Evolutionary conservation across 2,113 vertebrate genomes (phyloP).

Genomic region (Thymallus thymallus): DNA sequence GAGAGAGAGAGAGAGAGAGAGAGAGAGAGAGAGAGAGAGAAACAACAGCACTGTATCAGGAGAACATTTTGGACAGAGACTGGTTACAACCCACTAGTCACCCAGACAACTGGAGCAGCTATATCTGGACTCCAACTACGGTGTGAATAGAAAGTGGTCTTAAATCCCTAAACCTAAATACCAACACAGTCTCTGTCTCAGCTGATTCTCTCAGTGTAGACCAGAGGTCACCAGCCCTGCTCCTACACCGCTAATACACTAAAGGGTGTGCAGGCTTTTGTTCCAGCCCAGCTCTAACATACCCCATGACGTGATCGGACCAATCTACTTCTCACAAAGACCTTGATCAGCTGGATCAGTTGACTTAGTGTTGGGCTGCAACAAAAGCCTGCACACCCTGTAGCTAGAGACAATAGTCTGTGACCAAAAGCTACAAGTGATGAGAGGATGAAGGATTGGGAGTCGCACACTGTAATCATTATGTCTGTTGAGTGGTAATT

Average conservation of each 20-base stretch:
- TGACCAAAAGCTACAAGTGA: neutral
- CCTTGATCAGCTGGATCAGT: too few species aligned
- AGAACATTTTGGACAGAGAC: neutral
- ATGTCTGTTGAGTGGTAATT: neutral
- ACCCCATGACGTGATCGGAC: too few species aligned
- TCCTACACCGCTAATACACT: too few species aligned
- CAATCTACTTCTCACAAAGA: too few species aligned
- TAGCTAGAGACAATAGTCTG: neutral
- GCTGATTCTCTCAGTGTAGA: neutral
- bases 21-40: neutral
- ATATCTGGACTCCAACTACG: neutral
- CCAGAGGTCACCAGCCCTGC: too few species aligned
- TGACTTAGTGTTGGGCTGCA: too few species aligned
- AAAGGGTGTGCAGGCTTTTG: too few species aligned
- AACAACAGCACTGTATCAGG: neutral
- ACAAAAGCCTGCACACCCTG: neutral
- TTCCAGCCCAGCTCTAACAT: too few species aligned
- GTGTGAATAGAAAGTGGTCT: slow-evolving; percentile 4
- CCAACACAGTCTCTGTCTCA: neutral
- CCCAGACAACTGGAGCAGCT: neutral
- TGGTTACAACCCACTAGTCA: neutral
- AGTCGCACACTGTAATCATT: neutral
- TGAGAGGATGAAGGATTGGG: neutral
- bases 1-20: neutral
- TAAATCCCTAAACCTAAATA: neutral